These are phyloP conservation scores for Turdus rufiventris DNA, from an alignment of 2,113 vertebrate species.

Conservation along the genomic window DNA sequence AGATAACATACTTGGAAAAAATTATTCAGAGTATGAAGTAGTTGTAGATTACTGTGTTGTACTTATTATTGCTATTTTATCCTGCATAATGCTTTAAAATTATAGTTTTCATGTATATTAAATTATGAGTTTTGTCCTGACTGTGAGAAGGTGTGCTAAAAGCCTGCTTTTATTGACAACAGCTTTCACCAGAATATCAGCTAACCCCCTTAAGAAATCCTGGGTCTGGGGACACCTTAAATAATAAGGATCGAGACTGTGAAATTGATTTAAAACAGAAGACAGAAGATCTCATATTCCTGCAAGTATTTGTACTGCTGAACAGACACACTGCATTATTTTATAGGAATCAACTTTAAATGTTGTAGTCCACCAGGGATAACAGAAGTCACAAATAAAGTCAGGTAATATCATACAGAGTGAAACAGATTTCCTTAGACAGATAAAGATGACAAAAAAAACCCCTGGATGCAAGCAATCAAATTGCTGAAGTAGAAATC, in stretches of 20 bases:
- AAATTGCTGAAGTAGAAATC: background rate
- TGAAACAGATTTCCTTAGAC: background rate
- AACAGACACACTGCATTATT: background rate
- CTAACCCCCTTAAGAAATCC: background rate
- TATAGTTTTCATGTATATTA: background rate
- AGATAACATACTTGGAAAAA: background rate
- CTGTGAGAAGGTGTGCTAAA: background rate
- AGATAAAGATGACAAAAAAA: background rate
- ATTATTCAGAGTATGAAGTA: background rate
- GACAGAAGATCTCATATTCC: background rate
- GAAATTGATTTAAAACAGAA: slow-evolving; percentile 23
- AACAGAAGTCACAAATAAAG: background rate
- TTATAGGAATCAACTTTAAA: background rate
- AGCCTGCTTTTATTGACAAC: background rate
- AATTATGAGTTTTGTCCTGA: background rate
- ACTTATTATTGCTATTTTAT: background rate
- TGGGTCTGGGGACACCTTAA: background rate
- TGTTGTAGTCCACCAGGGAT: background rate
- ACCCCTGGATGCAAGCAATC: background rate
- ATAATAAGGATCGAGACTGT: background rate
- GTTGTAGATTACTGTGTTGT: background rate
- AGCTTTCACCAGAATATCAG: background rate
- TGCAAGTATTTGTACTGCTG: background rate
- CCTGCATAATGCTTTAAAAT: background rate
- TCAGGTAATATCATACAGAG: background rate